A percentile compares a stretch with the other conserved stretches of the same genome.
Conservation (phyloP, 2,888 invertebrate species). For the Agrilus mali region DNA sequence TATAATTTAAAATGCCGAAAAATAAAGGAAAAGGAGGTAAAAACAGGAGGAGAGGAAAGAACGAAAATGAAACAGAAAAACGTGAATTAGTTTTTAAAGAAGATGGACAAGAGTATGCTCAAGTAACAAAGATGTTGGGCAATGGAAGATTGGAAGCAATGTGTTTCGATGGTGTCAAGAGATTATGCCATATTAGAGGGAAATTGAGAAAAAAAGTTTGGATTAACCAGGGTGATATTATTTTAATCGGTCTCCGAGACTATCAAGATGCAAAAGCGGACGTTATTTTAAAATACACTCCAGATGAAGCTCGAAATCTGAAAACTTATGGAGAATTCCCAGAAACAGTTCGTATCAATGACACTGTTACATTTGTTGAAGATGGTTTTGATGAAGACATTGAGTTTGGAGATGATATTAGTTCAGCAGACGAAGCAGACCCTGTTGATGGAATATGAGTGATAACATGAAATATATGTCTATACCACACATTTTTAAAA, state of each 20-base stretch:
- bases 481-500: no score
- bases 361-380: constrained; percentile 87
- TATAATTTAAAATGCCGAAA: constrained; percentile 39
- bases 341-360: constrained; percentile 94
- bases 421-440: constrained; percentile 78
- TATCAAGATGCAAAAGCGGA: constrained; percentile 98
- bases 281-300: constrained; percentile 97
- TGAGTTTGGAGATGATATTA: constrained; percentile 91
- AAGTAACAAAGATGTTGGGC: constrained; percentile 99
- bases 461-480: no score
- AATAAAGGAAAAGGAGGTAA: constrained; percentile 99
- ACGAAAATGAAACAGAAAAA: constrained; percentile 99
- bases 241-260: constrained; percentile 92
- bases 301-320: constrained; percentile 97
- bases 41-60: constrained; percentile 99
- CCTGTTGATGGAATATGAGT: constrained; percentile 41
- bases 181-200: constrained; percentile 97
- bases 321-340: constrained; percentile 99
- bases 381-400: constrained; percentile 94
- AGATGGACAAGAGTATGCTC: constrained; percentile 99
- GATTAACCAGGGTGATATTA: constrained; percentile 99
- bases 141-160: constrained; percentile 97
- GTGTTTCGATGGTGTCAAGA: constrained; percentile 98
- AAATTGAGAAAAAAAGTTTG: constrained; percentile 92
- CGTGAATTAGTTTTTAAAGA: constrained; percentile 99